Evolutionary conservation across 2,113 vertebrate genomes (phyloP).

Genomic region (Dipodomys stephensi): DNA sequence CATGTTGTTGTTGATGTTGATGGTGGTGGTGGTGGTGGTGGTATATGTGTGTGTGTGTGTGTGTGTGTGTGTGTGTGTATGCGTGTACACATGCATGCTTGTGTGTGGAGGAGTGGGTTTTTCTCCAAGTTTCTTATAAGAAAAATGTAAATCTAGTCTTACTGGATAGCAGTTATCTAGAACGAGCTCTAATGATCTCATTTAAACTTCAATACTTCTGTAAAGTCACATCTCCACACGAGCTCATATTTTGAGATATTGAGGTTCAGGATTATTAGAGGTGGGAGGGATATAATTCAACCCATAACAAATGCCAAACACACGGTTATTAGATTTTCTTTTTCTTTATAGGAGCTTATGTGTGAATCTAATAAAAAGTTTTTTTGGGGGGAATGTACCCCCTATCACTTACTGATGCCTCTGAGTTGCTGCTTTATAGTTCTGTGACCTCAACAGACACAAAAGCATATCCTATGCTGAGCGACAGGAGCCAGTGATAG

Average conservation of each 20-base stretch:
- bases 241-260: not conserved
- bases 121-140: not conserved
- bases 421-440: not conserved
- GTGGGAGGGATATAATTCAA: not conserved
- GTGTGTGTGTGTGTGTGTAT: not conserved
- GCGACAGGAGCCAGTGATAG: not conserved
- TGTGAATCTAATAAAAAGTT: not conserved
- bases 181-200: not conserved
- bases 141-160: no score
- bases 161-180: not conserved
- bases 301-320: not conserved
- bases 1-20: no score
- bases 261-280: not conserved
- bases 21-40: not conserved
- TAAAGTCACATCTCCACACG: not conserved
- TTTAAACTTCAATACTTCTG: not conserved
- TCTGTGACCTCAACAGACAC: not conserved
- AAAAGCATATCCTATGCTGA: not conserved
- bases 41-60: no score
- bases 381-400: not conserved
- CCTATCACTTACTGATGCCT: not conserved
- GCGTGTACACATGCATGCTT: no score
- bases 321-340: not conserved
- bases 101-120: no score
- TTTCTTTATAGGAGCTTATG: not conserved